phyloP scores from a whole-genome alignment of 2,797 vertebrate genomes.

The Emydoidea blandingii region DNA sequence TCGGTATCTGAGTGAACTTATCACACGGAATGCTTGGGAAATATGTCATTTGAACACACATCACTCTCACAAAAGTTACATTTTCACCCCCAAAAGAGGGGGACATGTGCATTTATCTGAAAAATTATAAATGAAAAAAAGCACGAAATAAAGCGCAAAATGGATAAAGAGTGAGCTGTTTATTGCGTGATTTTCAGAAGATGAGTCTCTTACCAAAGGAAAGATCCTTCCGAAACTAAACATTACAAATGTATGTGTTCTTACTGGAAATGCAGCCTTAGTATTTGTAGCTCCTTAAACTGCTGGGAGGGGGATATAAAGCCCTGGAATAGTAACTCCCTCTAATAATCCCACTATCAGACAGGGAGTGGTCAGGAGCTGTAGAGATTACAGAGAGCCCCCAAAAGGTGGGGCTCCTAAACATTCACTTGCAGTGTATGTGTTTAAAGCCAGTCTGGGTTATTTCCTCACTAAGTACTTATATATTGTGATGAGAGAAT shows the following conservation, averaged over 20 bases:
- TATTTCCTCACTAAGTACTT: constrained; percentile 55
- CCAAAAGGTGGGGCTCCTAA: not conserved
- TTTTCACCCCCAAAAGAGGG: constrained; percentile 75
- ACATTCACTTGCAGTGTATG: fast-evolving
- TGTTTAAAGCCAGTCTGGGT: not conserved
- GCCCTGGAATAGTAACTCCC: not conserved
- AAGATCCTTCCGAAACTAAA: constrained; percentile 62
- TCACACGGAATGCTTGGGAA: constrained; percentile 79
- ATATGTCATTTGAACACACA: constrained; percentile 79
- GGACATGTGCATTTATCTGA: constrained; percentile 86
- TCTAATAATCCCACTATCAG: not conserved
- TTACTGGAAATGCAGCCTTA: constrained; percentile 13
- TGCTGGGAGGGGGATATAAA: not conserved
- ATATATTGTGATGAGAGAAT: constrained; percentile 21
- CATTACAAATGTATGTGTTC: constrained; percentile 53
- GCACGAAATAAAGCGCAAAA: constrained; percentile 62
- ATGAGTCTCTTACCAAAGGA: constrained; percentile 50
- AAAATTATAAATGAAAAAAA: constrained; percentile 82
- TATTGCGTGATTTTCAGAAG: constrained; percentile 41
- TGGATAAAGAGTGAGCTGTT: constrained; percentile 23
- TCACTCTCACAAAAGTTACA: constrained; percentile 81
- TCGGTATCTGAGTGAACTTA: constrained; percentile 82
- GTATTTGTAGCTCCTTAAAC: not conserved
- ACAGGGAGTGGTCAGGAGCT: not conserved
- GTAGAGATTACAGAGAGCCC: not conserved